Evolutionary conservation across 2,797 vertebrate species (phyloP).

Genomic region (Melopsittacus undulatus): DNA sequence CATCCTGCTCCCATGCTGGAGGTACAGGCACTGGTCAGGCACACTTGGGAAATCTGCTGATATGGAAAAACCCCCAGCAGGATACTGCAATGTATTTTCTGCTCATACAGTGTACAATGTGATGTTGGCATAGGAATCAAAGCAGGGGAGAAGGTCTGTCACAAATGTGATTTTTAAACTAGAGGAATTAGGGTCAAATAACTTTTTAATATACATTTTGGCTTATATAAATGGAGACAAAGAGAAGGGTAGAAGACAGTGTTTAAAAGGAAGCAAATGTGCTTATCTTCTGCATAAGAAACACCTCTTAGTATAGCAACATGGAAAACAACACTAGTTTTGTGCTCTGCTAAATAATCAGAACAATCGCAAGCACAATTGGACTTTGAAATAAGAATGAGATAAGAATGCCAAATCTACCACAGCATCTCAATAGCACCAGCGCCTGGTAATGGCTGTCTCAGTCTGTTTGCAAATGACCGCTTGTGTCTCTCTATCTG

Average conservation of each 20-base stretch:
- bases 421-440: conserved; percentile 14
- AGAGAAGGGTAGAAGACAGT: background rate
- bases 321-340: background rate
- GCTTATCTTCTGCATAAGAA: background rate
- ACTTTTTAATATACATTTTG: background rate
- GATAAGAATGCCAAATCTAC: background rate
- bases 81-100: background rate
- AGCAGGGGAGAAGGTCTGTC: background rate
- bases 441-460: fast-evolving
- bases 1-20: fast-evolving
- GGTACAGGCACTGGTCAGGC: no score
- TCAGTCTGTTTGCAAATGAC: background rate
- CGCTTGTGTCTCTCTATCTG: background rate
- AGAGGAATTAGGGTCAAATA: background rate
- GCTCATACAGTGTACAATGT: fast-evolving
- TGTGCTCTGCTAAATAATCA: conserved; percentile 6
- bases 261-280: background rate
- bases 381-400: background rate
- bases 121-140: background rate
- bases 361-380: conserved; percentile 42
- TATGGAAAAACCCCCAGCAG: background rate
- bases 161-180: background rate
- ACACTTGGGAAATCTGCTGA: fast-evolving
- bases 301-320: background rate
- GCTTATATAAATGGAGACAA: background rate